Percentiles rank a stretch among this genome's conserved stretches.
These are phyloP conservation scores for Pseudopodoces humilis DNA, from an alignment of 2,113 vertebrate genomes.

Conservation along the genomic window DNA sequence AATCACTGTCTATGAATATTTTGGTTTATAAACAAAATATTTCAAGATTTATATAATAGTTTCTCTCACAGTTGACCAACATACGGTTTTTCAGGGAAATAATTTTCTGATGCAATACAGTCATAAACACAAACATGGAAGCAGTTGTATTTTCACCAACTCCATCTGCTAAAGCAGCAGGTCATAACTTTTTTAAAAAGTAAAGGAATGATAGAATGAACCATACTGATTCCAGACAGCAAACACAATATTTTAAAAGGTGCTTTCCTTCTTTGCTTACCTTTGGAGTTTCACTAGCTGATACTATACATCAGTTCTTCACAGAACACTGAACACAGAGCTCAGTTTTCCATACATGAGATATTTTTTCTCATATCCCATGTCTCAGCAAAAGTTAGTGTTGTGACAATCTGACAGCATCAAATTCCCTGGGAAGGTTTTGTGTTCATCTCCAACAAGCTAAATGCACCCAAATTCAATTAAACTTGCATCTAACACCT, in stretches of 20 bases:
- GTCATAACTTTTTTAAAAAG: neutral
- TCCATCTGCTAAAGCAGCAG: neutral
- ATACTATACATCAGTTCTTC: neutral
- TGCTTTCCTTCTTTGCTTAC: neutral
- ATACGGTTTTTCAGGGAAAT: neutral
- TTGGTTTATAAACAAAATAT: neutral
- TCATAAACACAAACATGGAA: neutral
- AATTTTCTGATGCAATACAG: neutral
- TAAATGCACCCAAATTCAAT: neutral
- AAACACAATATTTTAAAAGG: neutral
- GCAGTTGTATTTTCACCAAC: neutral
- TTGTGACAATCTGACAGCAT: neutral
- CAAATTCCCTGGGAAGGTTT: neutral
- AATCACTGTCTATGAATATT: neutral
- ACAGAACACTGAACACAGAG: neutral
- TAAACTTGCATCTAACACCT: neutral
- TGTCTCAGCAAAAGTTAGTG: neutral
- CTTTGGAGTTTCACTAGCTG: neutral
- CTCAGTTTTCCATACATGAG: neutral
- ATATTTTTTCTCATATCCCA: neutral
- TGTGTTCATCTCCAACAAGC: neutral
- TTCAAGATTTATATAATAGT: neutral
- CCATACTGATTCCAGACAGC: neutral
- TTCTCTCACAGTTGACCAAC: neutral
- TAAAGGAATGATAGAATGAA: neutral